These are phyloP conservation scores for Aproaerema taeniolella DNA, from an alignment of 2,888 invertebrate species.

Conservation along the genomic window DNA sequence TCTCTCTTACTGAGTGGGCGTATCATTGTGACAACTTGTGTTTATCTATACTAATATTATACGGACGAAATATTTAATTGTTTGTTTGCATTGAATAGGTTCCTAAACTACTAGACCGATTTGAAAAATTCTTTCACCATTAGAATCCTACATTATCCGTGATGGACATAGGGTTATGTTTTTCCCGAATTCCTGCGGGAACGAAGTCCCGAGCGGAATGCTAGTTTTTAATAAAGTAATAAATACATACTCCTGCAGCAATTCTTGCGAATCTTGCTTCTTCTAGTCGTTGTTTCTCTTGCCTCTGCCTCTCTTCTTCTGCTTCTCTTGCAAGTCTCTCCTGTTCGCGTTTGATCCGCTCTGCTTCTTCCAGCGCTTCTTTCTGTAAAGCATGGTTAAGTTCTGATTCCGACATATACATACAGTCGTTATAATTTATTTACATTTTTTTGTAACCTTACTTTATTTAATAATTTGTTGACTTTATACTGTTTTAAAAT, in stretches of 20 bases:
- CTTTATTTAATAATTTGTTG: too few relatives aligned
- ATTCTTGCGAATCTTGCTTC: constrained; percentile 63
- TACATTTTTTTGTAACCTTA: too few relatives aligned
- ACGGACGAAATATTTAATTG: background rate
- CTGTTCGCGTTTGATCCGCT: constrained; percentile 51
- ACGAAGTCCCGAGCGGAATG: background rate
- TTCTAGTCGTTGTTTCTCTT: constrained; percentile 48
- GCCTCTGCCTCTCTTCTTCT: constrained; percentile 42
- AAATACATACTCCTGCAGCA: constrained; percentile 50
- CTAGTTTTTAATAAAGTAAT: background rate
- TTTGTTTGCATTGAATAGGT: background rate
- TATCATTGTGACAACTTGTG: too few relatives aligned
- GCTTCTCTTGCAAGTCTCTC: constrained; percentile 51
- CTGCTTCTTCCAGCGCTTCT: constrained; percentile 53
- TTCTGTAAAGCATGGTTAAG: constrained; percentile 38
- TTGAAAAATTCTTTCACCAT: too few relatives aligned
- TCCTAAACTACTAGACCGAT: too few relatives aligned
- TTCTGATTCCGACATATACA: too few relatives aligned
- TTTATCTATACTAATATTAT: too few relatives aligned
- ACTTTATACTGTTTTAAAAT: too few relatives aligned
- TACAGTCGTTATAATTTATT: too few relatives aligned
- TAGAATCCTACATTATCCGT: background rate
- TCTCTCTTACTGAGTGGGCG: too few relatives aligned
- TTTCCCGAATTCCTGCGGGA: background rate
- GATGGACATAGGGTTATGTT: background rate